A percentile compares a stretch with the other conserved stretches of the same genome.
Conservation (phyloP, 2,797 vertebrate genomes). For the Avahi laniger region DNA sequence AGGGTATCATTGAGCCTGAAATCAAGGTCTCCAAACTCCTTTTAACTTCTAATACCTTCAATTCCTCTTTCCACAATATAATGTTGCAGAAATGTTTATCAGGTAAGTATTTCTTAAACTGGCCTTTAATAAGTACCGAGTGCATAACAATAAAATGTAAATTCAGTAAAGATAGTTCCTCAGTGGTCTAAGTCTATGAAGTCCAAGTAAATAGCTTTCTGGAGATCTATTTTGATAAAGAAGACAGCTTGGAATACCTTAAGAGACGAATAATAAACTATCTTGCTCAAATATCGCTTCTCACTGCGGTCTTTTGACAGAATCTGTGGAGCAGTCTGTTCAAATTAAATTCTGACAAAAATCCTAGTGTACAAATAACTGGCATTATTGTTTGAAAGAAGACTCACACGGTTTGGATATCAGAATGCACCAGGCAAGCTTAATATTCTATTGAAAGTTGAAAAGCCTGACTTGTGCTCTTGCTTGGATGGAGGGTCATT, state of each 20-base stretch:
- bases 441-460: background rate
- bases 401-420: background rate
- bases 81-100: background rate
- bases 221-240: slow-evolving; percentile 40
- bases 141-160: background rate
- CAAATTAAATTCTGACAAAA: slow-evolving; percentile 62
- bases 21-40: background rate
- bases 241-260: slow-evolving; percentile 43
- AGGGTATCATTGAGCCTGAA: background rate
- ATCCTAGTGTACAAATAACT: slow-evolving; percentile 38
- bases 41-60: background rate
- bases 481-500: background rate
- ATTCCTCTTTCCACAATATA: background rate
- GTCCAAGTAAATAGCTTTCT: slow-evolving; percentile 32
- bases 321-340: slow-evolving; percentile 39
- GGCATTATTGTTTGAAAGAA: slow-evolving; percentile 31
- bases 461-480: slow-evolving; percentile 25
- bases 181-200: background rate
- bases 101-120: background rate
- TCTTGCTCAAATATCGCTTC: background rate
- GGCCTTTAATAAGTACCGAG: background rate
- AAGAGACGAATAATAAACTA: slow-evolving; percentile 48
- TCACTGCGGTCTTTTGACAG: slow-evolving; percentile 41
- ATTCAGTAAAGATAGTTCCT: background rate
- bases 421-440: background rate